Base-by-base conservation (phyloP, 1,140 invertebrate species). In the Macrobrachium rosenbergii region DNA sequence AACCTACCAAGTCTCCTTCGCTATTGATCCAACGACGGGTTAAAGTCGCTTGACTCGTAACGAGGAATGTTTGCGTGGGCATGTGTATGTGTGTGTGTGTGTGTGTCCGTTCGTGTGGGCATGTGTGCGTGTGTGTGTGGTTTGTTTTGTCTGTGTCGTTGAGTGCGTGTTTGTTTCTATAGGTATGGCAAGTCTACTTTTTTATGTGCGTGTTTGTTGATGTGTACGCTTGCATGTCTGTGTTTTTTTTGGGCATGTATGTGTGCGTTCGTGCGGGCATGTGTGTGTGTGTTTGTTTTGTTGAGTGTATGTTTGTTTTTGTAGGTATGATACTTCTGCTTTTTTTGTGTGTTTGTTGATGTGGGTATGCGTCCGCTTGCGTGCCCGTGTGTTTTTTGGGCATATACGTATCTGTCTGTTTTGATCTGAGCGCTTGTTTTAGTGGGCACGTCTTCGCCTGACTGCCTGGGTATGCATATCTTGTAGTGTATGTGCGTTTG, bases 241-340 rank as follows among this genome's bases (percentile, higher is more conserved):
- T 76, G 28, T 76, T 19, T 8, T 19, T 8, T 21, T 21, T 79
- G 59, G 59, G 6, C 62, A 23, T 21, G 10, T 21, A 6, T 12
- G 76, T 58, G 76, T 78, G 76, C 19, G 76, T 78, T 43, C 52
- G 76, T 58, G 76, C 52, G 45, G 45, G 45, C 45, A 52, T 52
- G 52, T 52, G 8, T 52, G 52, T 52, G 52, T 52, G 52, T 52
- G 1, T 3, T 12, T 78, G 77, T 79, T n/a, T 79, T 17, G 58
- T 43, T 62, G 58, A 59, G 77, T 79, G 58, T 79, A 59, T 79
- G 77, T 79, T 23, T 79, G 77, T 79, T n/a, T 76, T 8, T 76
- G 19, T 76, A 14, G 10, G 14, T 14, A 11, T 43, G 19, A 0
- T 17, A 16, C 14, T 2, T 43, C 23, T 52, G 52, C 6, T 0